Conservation (phyloP, 2,888 invertebrate species). For the Eupithecia vulgata region DNA sequence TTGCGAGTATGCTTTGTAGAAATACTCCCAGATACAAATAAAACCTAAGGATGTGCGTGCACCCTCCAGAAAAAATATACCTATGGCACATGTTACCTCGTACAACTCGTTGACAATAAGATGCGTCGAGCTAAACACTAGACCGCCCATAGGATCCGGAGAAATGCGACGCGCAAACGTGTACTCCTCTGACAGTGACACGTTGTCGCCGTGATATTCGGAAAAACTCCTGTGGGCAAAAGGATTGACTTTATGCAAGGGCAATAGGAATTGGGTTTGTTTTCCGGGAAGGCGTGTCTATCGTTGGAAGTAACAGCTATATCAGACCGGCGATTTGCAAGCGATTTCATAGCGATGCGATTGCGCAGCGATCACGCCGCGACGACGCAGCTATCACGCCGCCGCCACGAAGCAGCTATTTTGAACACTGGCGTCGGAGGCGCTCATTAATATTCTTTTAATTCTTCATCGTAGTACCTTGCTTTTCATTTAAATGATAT, state of each 20-base stretch:
- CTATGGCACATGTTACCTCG: too few species aligned
- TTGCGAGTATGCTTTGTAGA: neutral
- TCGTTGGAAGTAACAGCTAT: neutral
- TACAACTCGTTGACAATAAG: slow-evolving; percentile 90
- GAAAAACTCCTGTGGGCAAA: slow-evolving; percentile 78
- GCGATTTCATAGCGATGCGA: too few species aligned
- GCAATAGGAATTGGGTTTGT: neutral
- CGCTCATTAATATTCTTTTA: too few species aligned
- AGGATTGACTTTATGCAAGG: neutral
- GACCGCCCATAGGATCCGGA: slow-evolving; percentile 63
- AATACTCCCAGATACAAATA: neutral
- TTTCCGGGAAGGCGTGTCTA: neutral
- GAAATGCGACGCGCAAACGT: slow-evolving; percentile 85
- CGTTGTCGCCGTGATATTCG: slow-evolving; percentile 88
- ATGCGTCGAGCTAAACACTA: slow-evolving; percentile 89
- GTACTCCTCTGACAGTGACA: slow-evolving; percentile 87
- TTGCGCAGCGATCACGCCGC: too few species aligned
- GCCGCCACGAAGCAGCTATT: too few species aligned
- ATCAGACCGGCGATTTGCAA: too few species aligned
- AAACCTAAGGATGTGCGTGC: too few species aligned
- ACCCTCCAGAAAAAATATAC: too few species aligned
- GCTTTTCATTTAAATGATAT: too few species aligned
- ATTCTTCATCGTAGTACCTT: too few species aligned
- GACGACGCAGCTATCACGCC: too few species aligned
- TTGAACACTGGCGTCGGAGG: too few species aligned